phyloP scores from a whole-genome alignment of 2,888 invertebrate genomes.

The Oscheius sp. region DNA sequence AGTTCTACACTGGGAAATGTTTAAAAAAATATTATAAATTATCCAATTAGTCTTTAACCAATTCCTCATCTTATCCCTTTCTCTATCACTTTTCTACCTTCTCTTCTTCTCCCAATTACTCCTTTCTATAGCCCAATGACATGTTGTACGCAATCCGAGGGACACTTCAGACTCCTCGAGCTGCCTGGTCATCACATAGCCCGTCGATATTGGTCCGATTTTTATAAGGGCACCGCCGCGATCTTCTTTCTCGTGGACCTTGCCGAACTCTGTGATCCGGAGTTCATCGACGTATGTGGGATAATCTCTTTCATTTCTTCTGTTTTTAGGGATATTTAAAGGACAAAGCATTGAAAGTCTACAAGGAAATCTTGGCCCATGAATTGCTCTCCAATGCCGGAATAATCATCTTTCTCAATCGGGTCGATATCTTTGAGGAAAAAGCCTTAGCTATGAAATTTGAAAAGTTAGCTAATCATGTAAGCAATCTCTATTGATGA shows the following conservation, averaged over 20 bases:
- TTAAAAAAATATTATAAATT: no score
- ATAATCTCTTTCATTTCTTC: not conserved
- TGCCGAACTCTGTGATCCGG: slow-evolving; percentile 49
- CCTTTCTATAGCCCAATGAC: no score
- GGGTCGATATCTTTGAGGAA: slow-evolving; percentile 46
- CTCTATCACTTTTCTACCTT: no score
- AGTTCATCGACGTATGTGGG: slow-evolving; percentile 42
- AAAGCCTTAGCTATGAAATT: slow-evolving; percentile 42
- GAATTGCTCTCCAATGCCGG: slow-evolving; percentile 23
- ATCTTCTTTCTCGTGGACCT: slow-evolving; percentile 52
- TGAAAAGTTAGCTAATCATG: slow-evolving; percentile 37
- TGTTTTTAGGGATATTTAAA: slow-evolving; percentile 49
- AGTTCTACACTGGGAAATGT: no score
- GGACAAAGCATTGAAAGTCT: slow-evolving; percentile 45
- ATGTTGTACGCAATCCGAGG: no score
- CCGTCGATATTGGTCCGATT: slow-evolving; percentile 43
- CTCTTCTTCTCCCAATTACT: no score
- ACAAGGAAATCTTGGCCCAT: slow-evolving; percentile 31
- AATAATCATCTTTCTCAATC: slow-evolving; percentile 45
- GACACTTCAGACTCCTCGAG: slow-evolving; percentile 45
- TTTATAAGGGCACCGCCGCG: slow-evolving; percentile 38
- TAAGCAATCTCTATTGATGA: slow-evolving; percentile 8
- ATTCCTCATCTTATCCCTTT: no score
- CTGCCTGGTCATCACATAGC: slow-evolving; percentile 58
- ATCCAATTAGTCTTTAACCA: no score